Base-by-base conservation (phyloP, 2,888 invertebrate genomes). In the Drosophila barbarae region DNA sequence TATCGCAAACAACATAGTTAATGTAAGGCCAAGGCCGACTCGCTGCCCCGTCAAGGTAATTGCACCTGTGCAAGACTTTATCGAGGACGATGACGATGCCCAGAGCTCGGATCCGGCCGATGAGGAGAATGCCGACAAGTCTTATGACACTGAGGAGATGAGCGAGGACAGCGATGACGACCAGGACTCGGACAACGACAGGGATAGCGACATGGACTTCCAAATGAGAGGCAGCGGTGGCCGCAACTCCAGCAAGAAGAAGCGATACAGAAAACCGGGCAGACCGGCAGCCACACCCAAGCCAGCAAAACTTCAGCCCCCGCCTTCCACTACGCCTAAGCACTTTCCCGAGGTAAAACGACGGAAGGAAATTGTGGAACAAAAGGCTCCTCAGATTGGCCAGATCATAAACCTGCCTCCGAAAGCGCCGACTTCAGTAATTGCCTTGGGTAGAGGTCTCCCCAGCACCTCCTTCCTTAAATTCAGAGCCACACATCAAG, bases 191-290 rank as follows among this genome's bases (percentile, higher is more conserved):
- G 89, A 89, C 61, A 92, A 92, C 78, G 90, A 90, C 70, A 91
- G 92, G 46, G 93, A 93, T 60, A 91, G 92, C 85, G 92, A 93
- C 77, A 91, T 92, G 32, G 93, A 93, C 89, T 92, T 92, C 67
- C 92, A 92, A 75, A 92, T 92, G 63, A 91, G 69, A 12, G 42
- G 91, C n/a, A 59, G 59, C 77, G 92, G 91, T 9, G 72, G 76
- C 76, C 85, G 89, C 3, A 85, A 73, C 47, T 77, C 87, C 15
- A 82, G 80, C 30, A 86, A 87, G 72, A 79, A 85, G 4, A 88
- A 87, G 60, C 81, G 83, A 0, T 44, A 66, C 36, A 84, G 56
- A 30, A 76, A 69, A 42, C 35, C 69, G 2, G 50, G 38, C 5
- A 74, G 46, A 26, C 71, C 67, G 6, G 10, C 42, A 10, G n/a